These are phyloP conservation scores for Protonemura montana DNA, from an alignment of 2,888 invertebrate species.

Conservation along the genomic window DNA sequence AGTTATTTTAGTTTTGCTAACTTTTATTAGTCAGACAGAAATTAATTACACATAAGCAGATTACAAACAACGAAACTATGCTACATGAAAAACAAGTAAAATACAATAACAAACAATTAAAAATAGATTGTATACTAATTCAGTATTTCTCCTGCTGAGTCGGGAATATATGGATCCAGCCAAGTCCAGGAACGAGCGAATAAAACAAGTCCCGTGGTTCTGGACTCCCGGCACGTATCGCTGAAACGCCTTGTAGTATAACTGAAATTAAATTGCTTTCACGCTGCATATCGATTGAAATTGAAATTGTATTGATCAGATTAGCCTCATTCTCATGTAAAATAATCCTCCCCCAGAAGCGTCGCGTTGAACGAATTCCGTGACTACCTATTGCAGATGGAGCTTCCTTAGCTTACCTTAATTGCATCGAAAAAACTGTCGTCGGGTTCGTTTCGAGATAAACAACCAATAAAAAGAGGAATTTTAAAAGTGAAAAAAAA, in stretches of 20 bases:
- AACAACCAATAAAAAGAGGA: not conserved
- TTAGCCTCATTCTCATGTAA: not conserved
- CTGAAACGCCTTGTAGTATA: not conserved
- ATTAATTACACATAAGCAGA: no score
- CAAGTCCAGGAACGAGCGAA: not conserved
- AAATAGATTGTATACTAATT: no score
- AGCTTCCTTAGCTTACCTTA: not conserved
- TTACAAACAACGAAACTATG: no score
- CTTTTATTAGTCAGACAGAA: no score
- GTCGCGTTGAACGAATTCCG: no score
- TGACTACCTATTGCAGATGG: not conserved
- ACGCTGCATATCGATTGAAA: not conserved
- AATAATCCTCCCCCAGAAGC: not conserved
- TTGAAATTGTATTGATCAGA: not conserved
- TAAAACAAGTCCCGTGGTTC: not conserved
- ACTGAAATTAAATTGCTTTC: not conserved
- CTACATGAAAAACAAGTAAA: no score
- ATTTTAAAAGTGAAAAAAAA: no score
- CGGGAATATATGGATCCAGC: no score
- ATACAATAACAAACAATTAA: no score
- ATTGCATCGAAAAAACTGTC: not conserved
- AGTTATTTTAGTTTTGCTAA: not conserved
- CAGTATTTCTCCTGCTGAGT: no score
- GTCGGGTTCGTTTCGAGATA: not conserved
- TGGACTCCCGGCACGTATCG: not conserved